Conservation (phyloP, 1,140 invertebrate genomes). For the Drosophila aff. region DNA sequence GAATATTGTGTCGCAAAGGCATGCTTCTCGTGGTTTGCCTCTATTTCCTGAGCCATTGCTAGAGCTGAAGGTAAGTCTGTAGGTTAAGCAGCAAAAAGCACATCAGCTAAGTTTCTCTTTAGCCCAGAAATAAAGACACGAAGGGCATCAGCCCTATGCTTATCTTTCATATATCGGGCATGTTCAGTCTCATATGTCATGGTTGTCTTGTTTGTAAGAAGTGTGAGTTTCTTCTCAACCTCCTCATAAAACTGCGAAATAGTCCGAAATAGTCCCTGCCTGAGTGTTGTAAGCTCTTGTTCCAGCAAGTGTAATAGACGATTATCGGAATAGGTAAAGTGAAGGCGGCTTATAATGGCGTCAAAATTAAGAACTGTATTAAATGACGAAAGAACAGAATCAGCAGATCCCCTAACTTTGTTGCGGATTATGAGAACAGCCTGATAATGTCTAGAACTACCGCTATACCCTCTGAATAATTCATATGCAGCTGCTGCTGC, state of each 20-base stretch:
- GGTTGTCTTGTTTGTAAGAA: constrained; percentile 42
- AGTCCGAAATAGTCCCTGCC: constrained; percentile 1
- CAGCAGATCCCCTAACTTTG: constrained; percentile 39
- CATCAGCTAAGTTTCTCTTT: constrained; percentile 8
- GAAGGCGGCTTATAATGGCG: background rate
- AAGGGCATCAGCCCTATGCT: constrained; percentile 1
- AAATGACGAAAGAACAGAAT: constrained; percentile 29
- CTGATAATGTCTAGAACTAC: constrained; percentile 34
- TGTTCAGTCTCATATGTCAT: constrained; percentile 22
- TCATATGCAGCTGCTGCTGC: constrained; percentile 21
- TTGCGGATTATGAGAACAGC: constrained; percentile 42
- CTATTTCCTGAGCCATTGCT: constrained; percentile 3
- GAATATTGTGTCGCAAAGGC: background rate
- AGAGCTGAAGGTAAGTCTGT: background rate
- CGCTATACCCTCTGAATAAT: too few species aligned
- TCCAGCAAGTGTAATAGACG: constrained; percentile 27
- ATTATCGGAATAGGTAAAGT: constrained; percentile 16
- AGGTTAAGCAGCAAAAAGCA: too few species aligned
- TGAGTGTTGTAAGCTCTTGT: constrained; percentile 17
- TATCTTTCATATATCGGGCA: constrained; percentile 4
- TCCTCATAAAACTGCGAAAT: constrained; percentile 48
- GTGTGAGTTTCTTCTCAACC: constrained; percentile 39
- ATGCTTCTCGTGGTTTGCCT: constrained; percentile 10
- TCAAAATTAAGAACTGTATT: constrained; percentile 48
- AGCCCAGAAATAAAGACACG: constrained; percentile 5